A percentile compares a stretch with the other conserved stretches of the same genome.
Conservation (phyloP, 2,797 vertebrate species). For the Alexandromys oeconomus region DNA sequence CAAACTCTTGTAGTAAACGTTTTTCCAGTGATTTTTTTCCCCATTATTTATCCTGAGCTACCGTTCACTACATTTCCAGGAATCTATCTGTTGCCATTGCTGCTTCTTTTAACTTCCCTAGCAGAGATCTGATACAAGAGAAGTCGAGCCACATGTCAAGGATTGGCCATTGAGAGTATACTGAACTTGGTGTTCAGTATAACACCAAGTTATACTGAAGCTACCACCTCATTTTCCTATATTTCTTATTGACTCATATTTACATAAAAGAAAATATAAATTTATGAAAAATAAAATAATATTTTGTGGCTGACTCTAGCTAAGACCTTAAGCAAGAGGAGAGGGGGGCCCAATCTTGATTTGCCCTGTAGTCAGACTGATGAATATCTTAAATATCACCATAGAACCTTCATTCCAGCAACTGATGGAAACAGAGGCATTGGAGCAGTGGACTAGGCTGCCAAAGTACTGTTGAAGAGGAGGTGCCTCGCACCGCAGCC, state of each 20-base stretch:
- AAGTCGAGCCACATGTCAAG: background rate
- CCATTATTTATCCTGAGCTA: background rate
- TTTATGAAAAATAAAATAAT: background rate
- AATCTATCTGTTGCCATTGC: background rate
- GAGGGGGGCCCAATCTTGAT: too few species aligned
- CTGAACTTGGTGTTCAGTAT: too few species aligned
- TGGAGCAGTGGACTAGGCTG: too few species aligned
- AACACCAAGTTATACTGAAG: background rate
- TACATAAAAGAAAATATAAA: background rate
- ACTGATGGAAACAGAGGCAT: too few species aligned
- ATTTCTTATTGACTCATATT: conserved; percentile 29
- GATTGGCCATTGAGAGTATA: background rate
- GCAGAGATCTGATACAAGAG: background rate
- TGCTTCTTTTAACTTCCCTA: background rate
- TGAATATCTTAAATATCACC: too few species aligned
- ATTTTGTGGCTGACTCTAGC: background rate
- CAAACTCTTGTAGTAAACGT: background rate
- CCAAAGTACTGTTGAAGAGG: too few species aligned
- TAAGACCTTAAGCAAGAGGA: too few species aligned
- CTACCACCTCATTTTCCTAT: background rate
- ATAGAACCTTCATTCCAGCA: too few species aligned
- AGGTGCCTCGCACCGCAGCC: too few species aligned
- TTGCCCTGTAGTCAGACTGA: too few species aligned
- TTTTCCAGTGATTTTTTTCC: background rate
- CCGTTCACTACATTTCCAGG: background rate